Conservation (phyloP, 2,888 invertebrate genomes). For the Caenorhabditis parvicauda region DNA sequence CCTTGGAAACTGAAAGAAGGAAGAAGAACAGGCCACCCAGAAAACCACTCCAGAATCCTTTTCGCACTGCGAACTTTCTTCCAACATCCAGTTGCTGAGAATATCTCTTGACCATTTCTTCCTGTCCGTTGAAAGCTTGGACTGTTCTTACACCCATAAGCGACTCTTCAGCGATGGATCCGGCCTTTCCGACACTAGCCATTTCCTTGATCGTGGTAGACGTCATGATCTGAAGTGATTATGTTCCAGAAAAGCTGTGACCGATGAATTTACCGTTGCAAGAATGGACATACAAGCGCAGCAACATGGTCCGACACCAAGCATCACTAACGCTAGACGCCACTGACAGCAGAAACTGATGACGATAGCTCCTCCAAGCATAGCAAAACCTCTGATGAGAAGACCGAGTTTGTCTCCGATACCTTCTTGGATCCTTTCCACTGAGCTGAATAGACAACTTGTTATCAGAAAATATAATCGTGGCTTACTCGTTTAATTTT, state of each 20-base stretch:
- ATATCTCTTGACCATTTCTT: slow-evolving; percentile 41
- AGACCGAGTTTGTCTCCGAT: slow-evolving; percentile 53
- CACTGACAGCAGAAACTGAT: slow-evolving; percentile 46
- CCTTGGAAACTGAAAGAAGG: slow-evolving; percentile 40
- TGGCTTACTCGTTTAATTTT: slow-evolving; percentile 39
- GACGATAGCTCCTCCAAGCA: slow-evolving; percentile 37
- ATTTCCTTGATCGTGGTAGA: slow-evolving; percentile 37
- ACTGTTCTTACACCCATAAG: slow-evolving; percentile 51
- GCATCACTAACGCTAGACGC: slow-evolving; percentile 45
- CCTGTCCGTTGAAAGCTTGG: slow-evolving; percentile 51
- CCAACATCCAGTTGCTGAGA: slow-evolving; percentile 29
- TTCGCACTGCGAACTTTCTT: slow-evolving; percentile 34
- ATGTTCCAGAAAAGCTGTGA: neutral
- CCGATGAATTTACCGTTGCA: slow-evolving; percentile 25
- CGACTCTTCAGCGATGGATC: slow-evolving; percentile 47
- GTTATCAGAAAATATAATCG: neutral
- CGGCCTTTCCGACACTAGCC: slow-evolving; percentile 44
- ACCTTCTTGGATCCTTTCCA: slow-evolving; percentile 36
- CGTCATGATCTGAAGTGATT: slow-evolving; percentile 35
- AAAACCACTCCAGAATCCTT: slow-evolving; percentile 47
- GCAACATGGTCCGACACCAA: slow-evolving; percentile 32
- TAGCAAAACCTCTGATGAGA: slow-evolving; percentile 36
- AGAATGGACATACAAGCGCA: slow-evolving; percentile 35
- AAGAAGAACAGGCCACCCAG: slow-evolving; percentile 48
- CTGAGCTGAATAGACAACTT: slow-evolving; percentile 8